Percentiles rank a stretch among this genome's conserved stretches.
Evolutionary conservation across 2,797 vertebrate genomes (phyloP).

Genomic region (Hippopotamyrus pictus): DNA sequence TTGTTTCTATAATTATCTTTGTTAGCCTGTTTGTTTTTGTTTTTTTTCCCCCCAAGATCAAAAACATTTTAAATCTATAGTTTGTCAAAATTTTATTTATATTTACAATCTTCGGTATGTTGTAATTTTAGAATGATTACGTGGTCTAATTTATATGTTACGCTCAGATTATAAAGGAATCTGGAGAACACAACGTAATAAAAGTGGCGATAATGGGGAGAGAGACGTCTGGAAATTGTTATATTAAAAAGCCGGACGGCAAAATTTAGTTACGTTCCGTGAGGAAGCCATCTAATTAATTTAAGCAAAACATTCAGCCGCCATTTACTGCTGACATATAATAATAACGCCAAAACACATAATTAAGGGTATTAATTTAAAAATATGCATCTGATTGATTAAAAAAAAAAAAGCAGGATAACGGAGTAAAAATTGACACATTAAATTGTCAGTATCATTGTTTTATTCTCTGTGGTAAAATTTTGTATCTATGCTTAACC

Average conservation of each 20-base stretch:
- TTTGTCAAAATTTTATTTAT: neutral
- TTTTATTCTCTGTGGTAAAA: neutral
- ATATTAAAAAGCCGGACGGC: neutral
- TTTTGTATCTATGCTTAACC: neutral
- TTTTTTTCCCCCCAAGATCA: neutral
- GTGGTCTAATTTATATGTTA: neutral
- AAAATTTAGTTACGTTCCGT: neutral
- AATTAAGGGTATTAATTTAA: neutral
- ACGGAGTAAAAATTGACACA: neutral
- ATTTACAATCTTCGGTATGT: neutral
- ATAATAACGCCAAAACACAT: neutral
- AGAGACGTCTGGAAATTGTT: neutral
- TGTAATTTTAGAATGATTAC: neutral
- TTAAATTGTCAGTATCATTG: neutral
- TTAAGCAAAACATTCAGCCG: neutral
- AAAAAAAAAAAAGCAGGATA: neutral
- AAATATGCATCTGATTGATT: neutral
- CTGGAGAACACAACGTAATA: neutral
- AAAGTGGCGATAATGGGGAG: neutral
- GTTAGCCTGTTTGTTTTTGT: neutral
- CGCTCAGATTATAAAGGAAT: neutral
- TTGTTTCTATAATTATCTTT: neutral
- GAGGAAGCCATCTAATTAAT: neutral
- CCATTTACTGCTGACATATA: neutral
- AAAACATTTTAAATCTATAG: neutral